phyloP scores from a whole-genome alignment of 2,113 vertebrate species.

The Empidonax traillii region DNA sequence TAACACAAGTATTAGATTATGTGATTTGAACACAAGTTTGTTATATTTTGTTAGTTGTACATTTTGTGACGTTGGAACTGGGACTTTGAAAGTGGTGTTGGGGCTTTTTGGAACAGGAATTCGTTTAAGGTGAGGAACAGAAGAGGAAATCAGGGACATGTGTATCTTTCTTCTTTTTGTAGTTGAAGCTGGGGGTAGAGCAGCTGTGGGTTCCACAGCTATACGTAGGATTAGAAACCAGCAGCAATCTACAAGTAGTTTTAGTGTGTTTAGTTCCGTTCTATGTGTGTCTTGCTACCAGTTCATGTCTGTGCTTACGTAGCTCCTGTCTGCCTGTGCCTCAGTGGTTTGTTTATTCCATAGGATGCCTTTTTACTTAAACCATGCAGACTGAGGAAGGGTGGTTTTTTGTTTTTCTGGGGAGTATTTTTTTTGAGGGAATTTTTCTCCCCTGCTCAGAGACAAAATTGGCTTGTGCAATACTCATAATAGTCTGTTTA shows the following conservation, averaged over 20 bases:
- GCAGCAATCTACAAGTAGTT: not conserved
- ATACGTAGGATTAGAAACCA: not conserved
- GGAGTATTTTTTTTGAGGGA: not conserved
- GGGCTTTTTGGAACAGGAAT: not conserved
- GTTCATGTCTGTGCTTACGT: not conserved
- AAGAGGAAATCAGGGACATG: not conserved
- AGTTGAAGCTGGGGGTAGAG: not conserved
- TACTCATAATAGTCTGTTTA: not conserved
- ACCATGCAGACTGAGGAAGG: not conserved
- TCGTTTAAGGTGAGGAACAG: not conserved
- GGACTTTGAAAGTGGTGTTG: rapidly evolving
- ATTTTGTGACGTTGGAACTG: not conserved
- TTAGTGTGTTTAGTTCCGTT: not conserved
- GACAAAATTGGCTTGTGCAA: not conserved
- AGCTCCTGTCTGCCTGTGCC: not conserved
- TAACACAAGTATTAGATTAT: not conserved
- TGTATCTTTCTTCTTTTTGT: not conserved
- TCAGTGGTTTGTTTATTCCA: not conserved
- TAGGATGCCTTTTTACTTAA: not conserved
- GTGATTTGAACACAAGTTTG: not conserved
- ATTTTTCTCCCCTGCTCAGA: not conserved
- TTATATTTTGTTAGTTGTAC: not conserved
- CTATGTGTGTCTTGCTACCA: not conserved
- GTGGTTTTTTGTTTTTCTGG: not conserved
- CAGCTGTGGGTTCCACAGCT: not conserved